Base-by-base conservation (phyloP, 2,797 vertebrate species). In the Oreonectes daqikongensis region DNA sequence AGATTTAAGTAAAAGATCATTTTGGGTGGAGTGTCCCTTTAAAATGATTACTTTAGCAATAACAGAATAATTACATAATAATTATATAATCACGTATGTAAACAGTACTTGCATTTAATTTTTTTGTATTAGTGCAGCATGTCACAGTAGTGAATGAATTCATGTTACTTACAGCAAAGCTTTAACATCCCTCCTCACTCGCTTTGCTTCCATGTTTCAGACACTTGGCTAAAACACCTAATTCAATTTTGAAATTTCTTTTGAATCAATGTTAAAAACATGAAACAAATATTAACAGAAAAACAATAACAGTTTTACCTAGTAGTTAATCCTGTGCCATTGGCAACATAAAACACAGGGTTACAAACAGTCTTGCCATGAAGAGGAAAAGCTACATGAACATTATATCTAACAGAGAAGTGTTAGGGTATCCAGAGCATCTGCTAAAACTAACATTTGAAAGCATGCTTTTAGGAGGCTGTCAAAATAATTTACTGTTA, bases 111-210 rank as follows among this genome's bases (percentile, higher is more conserved):
- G 4, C 44, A 42, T 42, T 35, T 35, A 35, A n/a, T 35, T 35
- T 35, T 35, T 6, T 7, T 35, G 2, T 35, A 35, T 35, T 9
- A 35, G 5, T 53, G 22, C 26, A 30, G n/a, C 22, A 12, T 57
- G 6, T 20, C 2, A 69, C 35, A 42, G 11, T 40, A 10, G 30
- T 55, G 38, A 60, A 35, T 12, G 52, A 35, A 50, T 18, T 59
- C n/a, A n/a, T 22, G 18, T 3, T 61, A 90, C 92, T 93, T 83
- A 93, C 92, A 94, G 85, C 4, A 93, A 86, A 0, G 84, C 82
- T 59, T 90, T 64, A 6, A 93, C 83, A 4, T 91, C 86, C 84
- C 83, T 88, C 69, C 84, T 93, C 74, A 93, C 84, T 69, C 82
- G 84, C 68, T 83, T 91, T 11, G 83, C 80, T 75, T 88, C 91